phyloP scores from a whole-genome alignment of 2,797 vertebrate genomes.

The Neoniphon sammara region DNA sequence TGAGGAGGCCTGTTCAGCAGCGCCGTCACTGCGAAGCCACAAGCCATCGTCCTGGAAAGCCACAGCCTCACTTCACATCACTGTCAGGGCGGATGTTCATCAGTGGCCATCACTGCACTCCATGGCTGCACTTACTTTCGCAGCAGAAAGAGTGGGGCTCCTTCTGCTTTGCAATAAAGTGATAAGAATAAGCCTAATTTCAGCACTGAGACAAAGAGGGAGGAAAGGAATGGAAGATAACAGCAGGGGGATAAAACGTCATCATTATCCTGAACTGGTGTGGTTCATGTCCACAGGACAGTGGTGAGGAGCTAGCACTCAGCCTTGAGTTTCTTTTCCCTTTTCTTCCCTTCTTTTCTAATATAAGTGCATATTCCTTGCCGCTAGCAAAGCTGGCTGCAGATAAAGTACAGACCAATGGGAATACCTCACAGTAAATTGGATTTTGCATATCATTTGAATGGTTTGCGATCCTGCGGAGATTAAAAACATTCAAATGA shows the following conservation, averaged over 20 bases:
- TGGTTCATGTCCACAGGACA: constrained; percentile 39
- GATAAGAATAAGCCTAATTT: constrained; percentile 35
- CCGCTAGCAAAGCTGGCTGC: constrained; percentile 61
- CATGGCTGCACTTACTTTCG: neutral
- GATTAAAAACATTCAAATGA: constrained; percentile 78
- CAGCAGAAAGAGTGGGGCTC: constrained; percentile 14
- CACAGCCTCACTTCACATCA: constrained; percentile 30
- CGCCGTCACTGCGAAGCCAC: constrained; percentile 47
- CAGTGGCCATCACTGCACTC: neutral
- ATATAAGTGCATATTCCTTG: constrained; percentile 54
- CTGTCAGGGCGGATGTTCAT: constrained; percentile 18
- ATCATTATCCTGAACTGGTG: constrained; percentile 20
- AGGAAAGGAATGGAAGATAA: constrained; percentile 8
- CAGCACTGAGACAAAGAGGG: neutral
- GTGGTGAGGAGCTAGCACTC: constrained; percentile 21
- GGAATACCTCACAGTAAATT: constrained; percentile 68
- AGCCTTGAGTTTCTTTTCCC: constrained; percentile 39
- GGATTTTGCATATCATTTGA: constrained; percentile 73
- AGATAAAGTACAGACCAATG: constrained; percentile 66
- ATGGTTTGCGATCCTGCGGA: constrained; percentile 64
- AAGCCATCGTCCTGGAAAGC: constrained; percentile 36
- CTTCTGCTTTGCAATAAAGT: constrained; percentile 23
- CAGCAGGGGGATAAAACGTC: constrained; percentile 7
- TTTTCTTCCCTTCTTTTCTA: constrained; percentile 42
- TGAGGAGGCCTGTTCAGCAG: constrained; percentile 55